These are phyloP conservation scores for Spicauda simplicius DNA, from an alignment of 2,888 invertebrate genomes.

Conservation along the genomic window DNA sequence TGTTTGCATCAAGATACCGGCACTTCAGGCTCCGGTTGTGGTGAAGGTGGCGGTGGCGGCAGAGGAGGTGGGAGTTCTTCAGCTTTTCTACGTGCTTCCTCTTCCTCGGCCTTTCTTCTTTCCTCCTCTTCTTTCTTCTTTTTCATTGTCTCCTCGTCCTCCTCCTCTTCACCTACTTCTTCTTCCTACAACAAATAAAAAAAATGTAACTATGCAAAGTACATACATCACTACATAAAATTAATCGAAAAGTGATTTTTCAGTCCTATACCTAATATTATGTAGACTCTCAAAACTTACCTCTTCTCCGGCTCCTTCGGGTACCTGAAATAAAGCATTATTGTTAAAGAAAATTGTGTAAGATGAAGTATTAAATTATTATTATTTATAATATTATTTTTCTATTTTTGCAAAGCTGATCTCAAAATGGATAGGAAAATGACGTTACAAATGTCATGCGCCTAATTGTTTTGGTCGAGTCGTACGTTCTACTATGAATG, in stretches of 20 bases:
- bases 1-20: constrained; percentile 49
- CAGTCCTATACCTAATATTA: background rate
- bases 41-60: constrained; percentile 77
- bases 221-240: too few species aligned
- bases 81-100: constrained; percentile 70
- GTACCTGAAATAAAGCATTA: constrained; percentile 57
- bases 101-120: constrained; percentile 65
- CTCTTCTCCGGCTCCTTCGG: constrained; percentile 73
- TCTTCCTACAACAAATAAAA: constrained; percentile 45
- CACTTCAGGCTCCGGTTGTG: constrained; percentile 68
- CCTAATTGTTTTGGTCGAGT: too few species aligned
- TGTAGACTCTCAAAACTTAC: too few species aligned
- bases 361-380: background rate
- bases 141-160: constrained; percentile 67
- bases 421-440: too few species aligned
- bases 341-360: background rate
- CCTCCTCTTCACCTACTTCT: constrained; percentile 66
- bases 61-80: constrained; percentile 72
- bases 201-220: too few species aligned
- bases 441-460: too few species aligned
- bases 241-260: too few species aligned
- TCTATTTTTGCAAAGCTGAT: too few species aligned
- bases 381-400: too few species aligned
- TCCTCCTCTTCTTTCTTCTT: constrained; percentile 63
- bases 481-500: too few species aligned